Conservation (phyloP, 2,113 vertebrate genomes). For the Poicephalus gulielmi region DNA sequence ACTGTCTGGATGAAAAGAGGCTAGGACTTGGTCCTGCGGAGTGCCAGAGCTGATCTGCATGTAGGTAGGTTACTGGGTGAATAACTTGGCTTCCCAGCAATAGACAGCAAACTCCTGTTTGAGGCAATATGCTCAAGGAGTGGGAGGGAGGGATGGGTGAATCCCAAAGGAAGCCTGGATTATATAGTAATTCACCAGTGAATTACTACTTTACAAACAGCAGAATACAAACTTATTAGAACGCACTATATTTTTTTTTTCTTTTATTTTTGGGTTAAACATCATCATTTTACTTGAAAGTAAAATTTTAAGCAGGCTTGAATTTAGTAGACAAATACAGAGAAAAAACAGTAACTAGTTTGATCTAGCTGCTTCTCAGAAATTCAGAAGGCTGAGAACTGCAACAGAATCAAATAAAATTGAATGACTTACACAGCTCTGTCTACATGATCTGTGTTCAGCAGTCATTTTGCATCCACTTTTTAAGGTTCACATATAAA, state of each 20-base stretch:
- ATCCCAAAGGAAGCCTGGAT: neutral
- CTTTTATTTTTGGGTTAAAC: neutral
- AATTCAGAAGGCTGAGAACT: neutral
- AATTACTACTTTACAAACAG: neutral
- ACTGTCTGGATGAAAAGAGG: rapidly evolving
- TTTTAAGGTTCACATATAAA: neutral
- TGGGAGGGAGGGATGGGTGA: rapidly evolving
- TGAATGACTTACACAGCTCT: neutral
- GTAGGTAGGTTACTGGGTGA: rapidly evolving
- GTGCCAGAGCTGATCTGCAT: neutral
- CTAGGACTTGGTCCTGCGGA: neutral
- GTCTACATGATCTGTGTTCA: neutral
- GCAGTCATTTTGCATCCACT: neutral
- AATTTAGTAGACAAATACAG: neutral
- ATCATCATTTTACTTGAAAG: neutral
- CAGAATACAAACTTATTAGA: neutral
- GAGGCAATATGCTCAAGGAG: neutral
- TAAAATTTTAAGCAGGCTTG: neutral
- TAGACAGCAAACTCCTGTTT: neutral
- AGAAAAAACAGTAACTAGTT: neutral
- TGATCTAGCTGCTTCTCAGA: neutral
- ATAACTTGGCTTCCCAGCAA: neutral
- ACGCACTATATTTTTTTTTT: neutral
- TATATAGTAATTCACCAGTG: neutral
- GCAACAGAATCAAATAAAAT: neutral